phyloP scores from a whole-genome alignment of 2,888 invertebrate genomes.

The Cerastis leucographa region DNA sequence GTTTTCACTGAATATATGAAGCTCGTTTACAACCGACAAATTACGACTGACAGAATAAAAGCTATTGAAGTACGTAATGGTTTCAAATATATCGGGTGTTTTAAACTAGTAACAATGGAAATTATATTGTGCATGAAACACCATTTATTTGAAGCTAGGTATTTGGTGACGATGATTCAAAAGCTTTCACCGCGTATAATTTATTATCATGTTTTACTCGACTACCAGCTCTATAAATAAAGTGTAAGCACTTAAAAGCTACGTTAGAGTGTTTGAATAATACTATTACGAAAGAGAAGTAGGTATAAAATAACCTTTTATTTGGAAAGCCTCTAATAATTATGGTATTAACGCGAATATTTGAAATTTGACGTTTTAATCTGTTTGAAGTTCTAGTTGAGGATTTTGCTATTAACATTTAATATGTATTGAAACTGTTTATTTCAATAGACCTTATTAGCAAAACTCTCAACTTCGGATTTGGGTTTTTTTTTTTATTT shows the following conservation, averaged over 20 bases:
- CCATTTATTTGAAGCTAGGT: constrained; percentile 37
- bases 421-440: background rate
- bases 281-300: constrained; percentile 39
- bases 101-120: constrained; percentile 45
- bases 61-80: constrained; percentile 47
- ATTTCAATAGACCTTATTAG: background rate
- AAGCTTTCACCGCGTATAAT: constrained; percentile 62
- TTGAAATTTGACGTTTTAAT: constrained; percentile 22
- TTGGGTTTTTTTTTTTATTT: background rate
- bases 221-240: constrained; percentile 64
- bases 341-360: constrained; percentile 26
- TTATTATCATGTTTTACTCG: constrained; percentile 69
- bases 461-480: background rate
- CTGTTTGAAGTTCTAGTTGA: constrained; percentile 1
- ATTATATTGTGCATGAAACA: constrained; percentile 38
- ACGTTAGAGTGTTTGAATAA: constrained; percentile 56
- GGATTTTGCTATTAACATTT: constrained; percentile 5
- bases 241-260: constrained; percentile 67
- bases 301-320: constrained; percentile 44
- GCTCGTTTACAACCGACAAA: constrained; percentile 51
- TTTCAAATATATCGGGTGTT: constrained; percentile 51
- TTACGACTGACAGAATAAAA: constrained; percentile 48
- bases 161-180: constrained; percentile 63
- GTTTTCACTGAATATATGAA: constrained; percentile 46
- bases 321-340: constrained; percentile 33